These are phyloP conservation scores for Taxidea taxus DNA, from an alignment of 2,113 vertebrate genomes.

Conservation along the genomic window DNA sequence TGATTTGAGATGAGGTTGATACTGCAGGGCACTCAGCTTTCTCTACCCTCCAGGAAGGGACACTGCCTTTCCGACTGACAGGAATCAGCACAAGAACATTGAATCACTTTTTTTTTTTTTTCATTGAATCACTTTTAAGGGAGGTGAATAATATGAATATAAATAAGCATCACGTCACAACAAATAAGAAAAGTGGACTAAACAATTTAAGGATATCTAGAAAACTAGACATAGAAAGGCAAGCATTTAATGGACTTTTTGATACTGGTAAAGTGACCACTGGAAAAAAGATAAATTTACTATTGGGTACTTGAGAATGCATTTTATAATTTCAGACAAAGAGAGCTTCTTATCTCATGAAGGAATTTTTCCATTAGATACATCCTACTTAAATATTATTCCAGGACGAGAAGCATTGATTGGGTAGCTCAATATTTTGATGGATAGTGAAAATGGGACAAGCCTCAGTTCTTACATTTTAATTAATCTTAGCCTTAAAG, in stretches of 20 bases:
- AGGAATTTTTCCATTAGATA: background rate
- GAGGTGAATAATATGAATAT: background rate
- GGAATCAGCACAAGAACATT: background rate
- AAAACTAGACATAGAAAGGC: background rate
- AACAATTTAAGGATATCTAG: background rate
- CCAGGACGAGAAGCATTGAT: background rate
- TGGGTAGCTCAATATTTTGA: constrained; percentile 24
- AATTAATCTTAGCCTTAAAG: background rate
- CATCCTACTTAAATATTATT: background rate
- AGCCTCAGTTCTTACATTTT: background rate
- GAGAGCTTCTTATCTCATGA: background rate
- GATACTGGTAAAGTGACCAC: background rate
- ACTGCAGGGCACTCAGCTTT: fast-evolving
- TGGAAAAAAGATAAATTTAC: background rate
- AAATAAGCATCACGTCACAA: background rate
- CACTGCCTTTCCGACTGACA: background rate
- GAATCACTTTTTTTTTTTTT: background rate
- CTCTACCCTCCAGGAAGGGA: background rate
- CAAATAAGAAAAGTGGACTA: background rate
- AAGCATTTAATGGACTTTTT: background rate
- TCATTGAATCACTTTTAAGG: background rate
- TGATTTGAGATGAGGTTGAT: background rate
- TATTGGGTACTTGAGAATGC: background rate
- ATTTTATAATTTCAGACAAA: background rate
- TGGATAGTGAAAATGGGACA: background rate